Base-by-base conservation (phyloP, 2,113 vertebrate genomes). In the Poecile atricapillus region DNA sequence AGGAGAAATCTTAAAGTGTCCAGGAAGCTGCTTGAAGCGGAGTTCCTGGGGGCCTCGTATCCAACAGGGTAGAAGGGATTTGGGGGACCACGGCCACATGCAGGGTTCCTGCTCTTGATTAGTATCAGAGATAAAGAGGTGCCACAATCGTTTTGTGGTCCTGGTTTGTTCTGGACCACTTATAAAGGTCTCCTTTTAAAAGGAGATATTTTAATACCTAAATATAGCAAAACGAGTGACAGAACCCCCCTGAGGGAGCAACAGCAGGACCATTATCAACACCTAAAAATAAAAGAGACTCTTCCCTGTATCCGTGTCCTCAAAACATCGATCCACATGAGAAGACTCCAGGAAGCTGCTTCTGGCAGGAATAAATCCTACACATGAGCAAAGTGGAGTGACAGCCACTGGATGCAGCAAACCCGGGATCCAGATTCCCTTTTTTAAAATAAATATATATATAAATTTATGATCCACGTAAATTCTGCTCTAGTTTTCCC, bases 211-310 rank as follows among this genome's bases (percentile, higher is more conserved):
- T 87, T 63, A 70, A 47, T 68, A 59, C 47, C 23, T 71, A 41
- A 67, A 88, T 55, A 56, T 7, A 67, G 44, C 31, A 37, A 82
- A 41, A 17, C 12, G 39, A 78, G 41, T 12, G n/a, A 52, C 16
- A 76, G 68, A 68, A 30, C 2, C 2, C 1, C 8, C 3, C 22
- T 1, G 1, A 58, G 56, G 39, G 16, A 23, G 28, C 2, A 8
- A 58, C 50, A 39, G 25, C 28, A 41, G 70, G 55, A n/a, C 22
- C 47, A 20, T 20, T 65, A 73, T 14, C n/a, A 50, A 19, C 23
- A 75, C 23, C 39, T 58, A 53, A 69, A 82, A 82, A 33, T 41
- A 15, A 14, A 60, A 46, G n/a, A 49, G 10, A n/a, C 27, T 68
- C 24, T 67, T 71, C 37, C 52, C 49, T 71, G 43, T 55, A 44